Base-by-base conservation (phyloP, 2,113 vertebrate genomes). In the Chaenogobius annularis region DNA sequence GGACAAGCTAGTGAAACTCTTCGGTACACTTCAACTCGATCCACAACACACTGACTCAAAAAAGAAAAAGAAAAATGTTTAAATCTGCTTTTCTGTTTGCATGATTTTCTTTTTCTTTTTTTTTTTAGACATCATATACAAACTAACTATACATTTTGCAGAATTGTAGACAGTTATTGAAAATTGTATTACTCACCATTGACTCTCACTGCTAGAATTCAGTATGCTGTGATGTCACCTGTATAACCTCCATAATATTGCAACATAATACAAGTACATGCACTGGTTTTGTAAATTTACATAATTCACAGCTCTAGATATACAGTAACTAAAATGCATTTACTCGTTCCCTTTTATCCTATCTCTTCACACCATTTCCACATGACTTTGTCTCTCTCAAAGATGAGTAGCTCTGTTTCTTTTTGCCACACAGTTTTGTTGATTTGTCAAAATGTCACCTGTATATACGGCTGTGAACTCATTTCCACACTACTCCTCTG, bases 381-480 rank as follows among this genome's bases (percentile, higher is more conserved):
- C 19, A 19, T 10, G 50, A 20, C 19, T 17, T 68, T 64, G 26
- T 12, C 23, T 67, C 35, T 66, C 20, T 43, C 69, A 11, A 2
- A 69, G 10, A 70, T 47, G 61, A 35, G 64, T 59, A 73, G 69
- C 58, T 59, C 0, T 73, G 61, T 26, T 68, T 22, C 23, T 37
- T 77, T 40, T 55, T 19, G 3, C 6, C 20, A 13, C 26, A 58
- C 26, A 15, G 64, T 69, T 69, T 66, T 72, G 62, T 65, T 68
- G 44, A 77, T 74, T 59, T 80, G 68, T 64, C 66, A 52, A 85
- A 82, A 85, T 80, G 62, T 78, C 72, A 82, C 62, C 66, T 3
- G 22, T 66, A 35, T 66, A 35, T 70, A 54, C 73, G 22, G 37
- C 59, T 68, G 35, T 74, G 68, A 69, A 80, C 78, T 78, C 47